These are phyloP conservation scores for Medauroidea extradentata DNA, from an alignment of 1,140 invertebrate genomes.

Conservation along the genomic window DNA sequence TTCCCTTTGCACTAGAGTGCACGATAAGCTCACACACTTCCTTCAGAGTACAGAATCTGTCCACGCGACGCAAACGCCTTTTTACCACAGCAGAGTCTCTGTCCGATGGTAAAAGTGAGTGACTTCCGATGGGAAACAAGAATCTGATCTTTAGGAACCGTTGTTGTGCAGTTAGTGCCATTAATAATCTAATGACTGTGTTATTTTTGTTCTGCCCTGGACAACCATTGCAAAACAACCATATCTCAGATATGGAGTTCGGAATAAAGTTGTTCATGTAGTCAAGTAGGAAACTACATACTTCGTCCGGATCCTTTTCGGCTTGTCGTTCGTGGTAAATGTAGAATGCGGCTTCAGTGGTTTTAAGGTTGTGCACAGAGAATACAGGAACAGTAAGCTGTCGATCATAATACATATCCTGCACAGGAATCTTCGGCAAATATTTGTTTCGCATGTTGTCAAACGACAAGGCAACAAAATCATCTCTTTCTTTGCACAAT, in stretches of 20 bases:
- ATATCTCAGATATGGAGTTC: conserved; percentile 25
- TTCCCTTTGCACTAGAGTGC: no score
- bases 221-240: conserved; percentile 28
- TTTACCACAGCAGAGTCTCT: conserved; percentile 31
- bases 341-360: conserved; percentile 19
- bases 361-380: conserved; percentile 30
- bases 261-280: conserved; percentile 22
- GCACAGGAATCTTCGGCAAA: conserved; percentile 24
- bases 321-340: conserved; percentile 28
- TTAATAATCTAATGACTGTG: conserved; percentile 23
- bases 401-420: conserved; percentile 26
- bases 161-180: conserved; percentile 20
- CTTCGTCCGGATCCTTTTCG: conserved; percentile 27
- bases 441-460: conserved; percentile 38
- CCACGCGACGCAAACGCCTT: conserved; percentile 16
- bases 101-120: conserved; percentile 34
- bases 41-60: no score
- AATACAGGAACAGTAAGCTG: conserved; percentile 33
- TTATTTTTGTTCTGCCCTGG: conserved; percentile 29
- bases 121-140: conserved; percentile 31
- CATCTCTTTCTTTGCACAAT: conserved; percentile 18
- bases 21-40: no score
- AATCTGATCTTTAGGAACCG: conserved; percentile 26
- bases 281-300: conserved; percentile 27
- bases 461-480: conserved; percentile 25